These are phyloP conservation scores for Maniola hyperantus DNA, from an alignment of 2,888 invertebrate species.

Conservation along the genomic window DNA sequence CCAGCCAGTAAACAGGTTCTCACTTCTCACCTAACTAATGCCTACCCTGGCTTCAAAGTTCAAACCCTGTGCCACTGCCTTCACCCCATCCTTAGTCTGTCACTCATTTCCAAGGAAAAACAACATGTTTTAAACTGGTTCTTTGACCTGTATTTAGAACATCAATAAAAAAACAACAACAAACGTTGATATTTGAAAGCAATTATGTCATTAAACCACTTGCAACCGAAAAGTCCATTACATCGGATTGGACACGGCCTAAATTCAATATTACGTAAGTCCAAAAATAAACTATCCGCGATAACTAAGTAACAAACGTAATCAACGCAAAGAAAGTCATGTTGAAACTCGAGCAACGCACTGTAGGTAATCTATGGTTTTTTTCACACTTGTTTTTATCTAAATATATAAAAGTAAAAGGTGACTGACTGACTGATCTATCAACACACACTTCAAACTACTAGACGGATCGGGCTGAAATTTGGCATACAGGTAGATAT, in stretches of 20 bases:
- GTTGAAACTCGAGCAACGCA: slow-evolving; percentile 16
- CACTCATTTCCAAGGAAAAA: too few relatives aligned
- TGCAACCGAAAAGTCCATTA: slow-evolving; percentile 33
- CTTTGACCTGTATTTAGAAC: not conserved
- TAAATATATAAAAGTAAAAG: too few relatives aligned
- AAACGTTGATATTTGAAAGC: slow-evolving; percentile 19
- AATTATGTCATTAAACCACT: slow-evolving; percentile 27
- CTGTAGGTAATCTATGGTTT: not conserved
- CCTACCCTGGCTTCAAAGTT: too few relatives aligned
- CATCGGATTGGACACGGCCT: slow-evolving; percentile 37
- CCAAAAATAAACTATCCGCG: slow-evolving; percentile 32
- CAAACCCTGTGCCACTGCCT: too few relatives aligned
- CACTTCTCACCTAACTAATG: too few relatives aligned
- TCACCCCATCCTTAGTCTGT: too few relatives aligned
- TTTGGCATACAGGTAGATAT: too few relatives aligned
- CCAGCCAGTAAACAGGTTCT: too few relatives aligned
- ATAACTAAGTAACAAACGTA: slow-evolving; percentile 28
- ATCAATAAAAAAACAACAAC: slow-evolving; percentile 3
- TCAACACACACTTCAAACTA: too few relatives aligned
- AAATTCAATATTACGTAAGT: slow-evolving; percentile 38
- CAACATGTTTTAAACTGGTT: not conserved
- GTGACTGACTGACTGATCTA: too few relatives aligned
- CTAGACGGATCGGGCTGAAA: too few relatives aligned
- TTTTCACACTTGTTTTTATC: too few relatives aligned
- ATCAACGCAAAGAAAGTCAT: slow-evolving; percentile 22